Conservation (phyloP, 2,888 invertebrate genomes). For the Cybosia mesomella region DNA sequence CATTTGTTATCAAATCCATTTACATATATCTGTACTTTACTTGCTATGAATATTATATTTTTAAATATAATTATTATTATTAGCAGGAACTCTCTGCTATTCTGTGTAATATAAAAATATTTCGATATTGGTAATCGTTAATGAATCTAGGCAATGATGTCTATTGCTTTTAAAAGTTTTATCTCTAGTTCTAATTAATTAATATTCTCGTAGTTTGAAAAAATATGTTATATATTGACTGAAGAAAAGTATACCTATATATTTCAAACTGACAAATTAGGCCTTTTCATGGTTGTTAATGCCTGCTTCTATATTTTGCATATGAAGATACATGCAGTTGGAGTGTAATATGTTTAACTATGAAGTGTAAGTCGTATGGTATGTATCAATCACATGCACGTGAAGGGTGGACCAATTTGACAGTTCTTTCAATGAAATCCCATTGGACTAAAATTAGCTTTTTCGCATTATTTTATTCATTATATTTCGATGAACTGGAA, state of each 20-base stretch:
- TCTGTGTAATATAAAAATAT: conserved; percentile 8
- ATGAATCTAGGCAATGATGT: neutral
- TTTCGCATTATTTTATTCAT: neutral
- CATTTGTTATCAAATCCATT: conserved; percentile 38
- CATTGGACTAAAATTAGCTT: neutral
- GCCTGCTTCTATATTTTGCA: neutral
- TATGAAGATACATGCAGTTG: neutral
- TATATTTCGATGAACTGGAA: too few species aligned
- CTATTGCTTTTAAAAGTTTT: conserved; percentile 5
- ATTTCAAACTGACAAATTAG: conserved; percentile 3
- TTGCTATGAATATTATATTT: conserved; percentile 5
- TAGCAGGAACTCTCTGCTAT: neutral
- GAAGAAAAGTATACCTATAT: neutral
- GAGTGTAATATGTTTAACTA: neutral
- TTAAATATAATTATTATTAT: neutral
- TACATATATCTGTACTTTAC: conserved; percentile 1
- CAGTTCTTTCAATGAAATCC: neutral
- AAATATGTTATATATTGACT: neutral
- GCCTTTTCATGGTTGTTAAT: neutral
- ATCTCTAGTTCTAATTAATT: neutral
- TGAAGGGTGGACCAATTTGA: neutral
- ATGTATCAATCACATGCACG: neutral
- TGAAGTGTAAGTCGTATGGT: neutral
- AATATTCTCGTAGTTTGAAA: too few species aligned
- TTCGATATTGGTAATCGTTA: neutral